Evolutionary conservation across 2,888 invertebrate species (phyloP).

Genomic region (Patella depressa): DNA sequence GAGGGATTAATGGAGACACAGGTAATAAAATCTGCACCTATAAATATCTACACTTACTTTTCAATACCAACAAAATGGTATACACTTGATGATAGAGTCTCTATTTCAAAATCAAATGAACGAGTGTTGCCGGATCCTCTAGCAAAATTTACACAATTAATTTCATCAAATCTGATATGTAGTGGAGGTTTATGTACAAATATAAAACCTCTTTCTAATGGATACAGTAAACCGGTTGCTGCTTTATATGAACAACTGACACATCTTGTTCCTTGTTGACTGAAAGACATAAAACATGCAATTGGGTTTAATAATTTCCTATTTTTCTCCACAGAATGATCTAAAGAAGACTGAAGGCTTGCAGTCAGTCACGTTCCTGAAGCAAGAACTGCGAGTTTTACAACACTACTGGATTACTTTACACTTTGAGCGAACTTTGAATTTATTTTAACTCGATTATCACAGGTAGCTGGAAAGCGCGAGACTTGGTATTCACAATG

Average conservation of each 20-base stretch:
- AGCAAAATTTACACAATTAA: constrained; percentile 93
- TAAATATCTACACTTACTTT: constrained; percentile 75
- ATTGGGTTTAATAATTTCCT: not conserved
- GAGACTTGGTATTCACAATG: no score
- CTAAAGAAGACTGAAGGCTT: not conserved
- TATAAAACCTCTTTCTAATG: constrained; percentile 96
- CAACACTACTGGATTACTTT: no score
- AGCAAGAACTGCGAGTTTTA: no score
- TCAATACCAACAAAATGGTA: constrained; percentile 98
- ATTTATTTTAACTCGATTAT: no score
- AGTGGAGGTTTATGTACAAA: constrained; percentile 99
- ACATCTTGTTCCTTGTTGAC: constrained; percentile 89
- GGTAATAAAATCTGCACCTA: no score
- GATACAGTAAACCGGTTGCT: constrained; percentile 96
- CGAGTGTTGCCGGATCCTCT: constrained; percentile 86
- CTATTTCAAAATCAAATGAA: constrained; percentile 77
- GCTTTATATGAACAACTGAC: constrained; percentile 97
- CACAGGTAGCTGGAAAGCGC: no score
- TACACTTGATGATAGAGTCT: constrained; percentile 86
- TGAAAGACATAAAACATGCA: constrained; percentile 46
- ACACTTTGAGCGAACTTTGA: no score
- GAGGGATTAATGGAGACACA: no score
- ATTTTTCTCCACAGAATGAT: not conserved
- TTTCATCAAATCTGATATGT: constrained; percentile 97
- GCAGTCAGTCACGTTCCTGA: no score